These are phyloP conservation scores for Erynnis tages DNA, from an alignment of 2,888 invertebrate species.

Conservation along the genomic window DNA sequence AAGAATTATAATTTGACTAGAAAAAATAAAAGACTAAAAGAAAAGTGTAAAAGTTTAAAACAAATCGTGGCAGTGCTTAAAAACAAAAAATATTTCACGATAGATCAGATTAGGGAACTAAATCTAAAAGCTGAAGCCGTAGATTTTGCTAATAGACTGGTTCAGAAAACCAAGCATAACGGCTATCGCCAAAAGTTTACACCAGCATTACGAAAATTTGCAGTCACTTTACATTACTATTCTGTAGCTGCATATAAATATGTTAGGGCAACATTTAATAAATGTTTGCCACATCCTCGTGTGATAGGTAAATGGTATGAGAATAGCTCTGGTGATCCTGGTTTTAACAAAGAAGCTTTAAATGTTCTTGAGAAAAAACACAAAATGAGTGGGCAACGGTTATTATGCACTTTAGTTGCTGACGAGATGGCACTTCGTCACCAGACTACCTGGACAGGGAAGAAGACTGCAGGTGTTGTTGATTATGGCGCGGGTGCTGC, in stretches of 20 bases:
- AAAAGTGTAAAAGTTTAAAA: background rate
- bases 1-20: background rate
- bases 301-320: background rate
- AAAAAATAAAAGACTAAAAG: background rate
- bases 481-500: background rate
- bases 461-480: slow-evolving; percentile 19
- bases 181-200: slow-evolving; percentile 29
- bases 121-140: slow-evolving; percentile 22
- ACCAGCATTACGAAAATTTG: slow-evolving; percentile 33
- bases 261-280: background rate
- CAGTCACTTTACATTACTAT: slow-evolving; percentile 34
- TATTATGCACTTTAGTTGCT: slow-evolving; percentile 20
- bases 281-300: background rate
- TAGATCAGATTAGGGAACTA: slow-evolving; percentile 12
- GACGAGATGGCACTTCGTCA: slow-evolving; percentile 33
- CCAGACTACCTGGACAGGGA: slow-evolving; percentile 30
- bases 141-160: slow-evolving; percentile 16
- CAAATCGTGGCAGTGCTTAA: background rate
- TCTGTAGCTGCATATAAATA: slow-evolving; percentile 16
- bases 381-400: background rate
- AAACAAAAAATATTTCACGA: background rate
- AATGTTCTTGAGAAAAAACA: slow-evolving; percentile 30
- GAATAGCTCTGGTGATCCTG: background rate
- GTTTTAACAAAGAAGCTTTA: background rate
- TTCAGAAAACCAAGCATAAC: slow-evolving; percentile 19